Base-by-base conservation (phyloP, 2,888 invertebrate species). In the Tachina grossa region DNA sequence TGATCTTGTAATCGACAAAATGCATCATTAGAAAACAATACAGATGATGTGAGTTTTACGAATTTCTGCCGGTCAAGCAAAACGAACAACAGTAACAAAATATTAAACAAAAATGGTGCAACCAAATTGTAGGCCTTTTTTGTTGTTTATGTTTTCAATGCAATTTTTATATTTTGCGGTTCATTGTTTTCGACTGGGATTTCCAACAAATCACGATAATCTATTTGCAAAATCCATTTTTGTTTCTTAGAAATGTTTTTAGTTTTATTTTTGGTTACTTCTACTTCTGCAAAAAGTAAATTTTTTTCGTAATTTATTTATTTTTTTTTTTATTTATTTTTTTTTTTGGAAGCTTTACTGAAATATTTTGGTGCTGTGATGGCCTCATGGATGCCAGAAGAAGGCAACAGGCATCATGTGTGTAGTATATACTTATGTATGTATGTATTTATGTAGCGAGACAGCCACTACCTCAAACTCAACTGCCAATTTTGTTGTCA, bases 401-500 rank as follows among this genome's bases (percentile, higher is more conserved):
- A 53, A 65, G 49, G 6, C 10, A 59, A 31, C 57, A 43, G 51
- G 53, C 16, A 71, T 4, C 4, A 4, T 19, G 31, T 63, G 19
- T 31, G 31, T 31, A 31, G n/a, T n/a, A n/a, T n/a, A n/a, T n/a
- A n/a, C n/a, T n/a, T 22, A 22, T 31, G 31, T 31, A 4, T 19
- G 31, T 63, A 39, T 31, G 31, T 31, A 31, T 31, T 1, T 31
- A 1, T 31, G 31, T 31, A 59, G 53, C 45, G 2, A 68, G 75
- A 72, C 80, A 81, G 68, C 14, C 85, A 69, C 79, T 76, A 85
- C 83, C 83, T 85, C 76, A 80, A 85, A 83, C 80, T 72, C 83
- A 85, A 83, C 85, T 85, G 85, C 83, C 85, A 85, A 85, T 85
- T 85, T 85, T 83, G 79, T 85, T 85, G 85, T 85, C 85, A 85